These are phyloP conservation scores for Urocynchramus pylzowi DNA, from an alignment of 2,113 vertebrate species.

Conservation along the genomic window DNA sequence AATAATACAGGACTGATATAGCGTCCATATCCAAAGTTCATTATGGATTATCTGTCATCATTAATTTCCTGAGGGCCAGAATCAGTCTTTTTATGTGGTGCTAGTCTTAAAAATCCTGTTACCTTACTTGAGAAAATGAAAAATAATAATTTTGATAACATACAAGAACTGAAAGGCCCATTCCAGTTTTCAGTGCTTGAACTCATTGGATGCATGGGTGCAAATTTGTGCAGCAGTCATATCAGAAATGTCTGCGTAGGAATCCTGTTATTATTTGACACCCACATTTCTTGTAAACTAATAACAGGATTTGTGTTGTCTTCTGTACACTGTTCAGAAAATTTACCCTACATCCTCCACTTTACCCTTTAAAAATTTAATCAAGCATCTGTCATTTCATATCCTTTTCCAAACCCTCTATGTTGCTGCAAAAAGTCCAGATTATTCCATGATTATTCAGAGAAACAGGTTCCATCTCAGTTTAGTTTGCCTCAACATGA, in stretches of 20 bases:
- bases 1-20: neutral
- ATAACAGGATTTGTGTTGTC: slow-evolving; percentile 27
- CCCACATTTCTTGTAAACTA: slow-evolving; percentile 36
- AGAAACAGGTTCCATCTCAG: neutral
- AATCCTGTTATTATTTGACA: slow-evolving; percentile 36
- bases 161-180: neutral
- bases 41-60: neutral
- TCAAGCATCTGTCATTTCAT: slow-evolving; percentile 24
- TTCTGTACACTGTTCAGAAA: slow-evolving; percentile 13
- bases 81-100: neutral
- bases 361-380: slow-evolving; percentile 48
- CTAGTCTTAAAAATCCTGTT: neutral
- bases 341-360: slow-evolving; percentile 11
- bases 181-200: neutral
- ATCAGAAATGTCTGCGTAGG: neutral
- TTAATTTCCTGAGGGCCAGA: neutral
- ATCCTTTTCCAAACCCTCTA: neutral
- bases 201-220: neutral
- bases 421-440: neutral
- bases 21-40: neutral
- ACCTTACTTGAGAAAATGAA: neutral
- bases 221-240: slow-evolving; percentile 25
- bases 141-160: neutral
- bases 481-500: neutral
- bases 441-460: neutral